A percentile compares a stretch with the other conserved stretches of the same genome.
Evolutionary conservation across 2,797 vertebrate species (phyloP).

Genomic region (Etheostoma perlongum): DNA sequence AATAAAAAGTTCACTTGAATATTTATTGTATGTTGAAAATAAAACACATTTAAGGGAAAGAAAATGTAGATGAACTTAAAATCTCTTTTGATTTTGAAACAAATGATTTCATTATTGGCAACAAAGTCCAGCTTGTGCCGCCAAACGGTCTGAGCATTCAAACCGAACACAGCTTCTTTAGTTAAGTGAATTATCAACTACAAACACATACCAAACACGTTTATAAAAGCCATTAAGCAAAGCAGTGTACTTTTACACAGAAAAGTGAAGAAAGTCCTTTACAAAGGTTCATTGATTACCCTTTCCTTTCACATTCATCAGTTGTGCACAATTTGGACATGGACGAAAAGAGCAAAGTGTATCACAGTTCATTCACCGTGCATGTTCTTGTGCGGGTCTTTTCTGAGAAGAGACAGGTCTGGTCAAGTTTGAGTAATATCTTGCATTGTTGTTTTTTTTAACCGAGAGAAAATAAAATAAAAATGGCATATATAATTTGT

Average conservation of each 20-base stretch:
- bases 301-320: slow-evolving; percentile 95
- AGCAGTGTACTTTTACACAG: slow-evolving; percentile 97
- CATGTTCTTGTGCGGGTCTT: slow-evolving; percentile 87
- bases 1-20: slow-evolving; percentile 99
- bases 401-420: slow-evolving; percentile 64
- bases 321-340: slow-evolving; percentile 87
- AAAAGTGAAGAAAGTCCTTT: slow-evolving; percentile 94
- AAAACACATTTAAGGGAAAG: slow-evolving; percentile 98
- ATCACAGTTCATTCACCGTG: slow-evolving; percentile 89
- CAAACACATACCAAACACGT: slow-evolving; percentile 99
- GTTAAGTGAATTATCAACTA: slow-evolving; percentile 94
- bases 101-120: slow-evolving; percentile 96
- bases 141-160: slow-evolving; percentile 93
- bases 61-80: slow-evolving; percentile 94
- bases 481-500: slow-evolving; percentile 63
- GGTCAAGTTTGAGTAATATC: slow-evolving; percentile 47
- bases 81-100: slow-evolving; percentile 90
- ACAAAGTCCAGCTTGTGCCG: slow-evolving; percentile 99
- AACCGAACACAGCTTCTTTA: slow-evolving; percentile 95
- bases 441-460: slow-evolving; percentile 49
- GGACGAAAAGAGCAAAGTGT: slow-evolving; percentile 83
- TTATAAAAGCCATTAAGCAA: slow-evolving; percentile 99
- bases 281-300: slow-evolving; percentile 89
- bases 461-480: slow-evolving; percentile 52
- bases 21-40: slow-evolving; percentile 98